Evolutionary conservation across 2,797 vertebrate species (phyloP).

Genomic region (Chelonia mydas): DNA sequence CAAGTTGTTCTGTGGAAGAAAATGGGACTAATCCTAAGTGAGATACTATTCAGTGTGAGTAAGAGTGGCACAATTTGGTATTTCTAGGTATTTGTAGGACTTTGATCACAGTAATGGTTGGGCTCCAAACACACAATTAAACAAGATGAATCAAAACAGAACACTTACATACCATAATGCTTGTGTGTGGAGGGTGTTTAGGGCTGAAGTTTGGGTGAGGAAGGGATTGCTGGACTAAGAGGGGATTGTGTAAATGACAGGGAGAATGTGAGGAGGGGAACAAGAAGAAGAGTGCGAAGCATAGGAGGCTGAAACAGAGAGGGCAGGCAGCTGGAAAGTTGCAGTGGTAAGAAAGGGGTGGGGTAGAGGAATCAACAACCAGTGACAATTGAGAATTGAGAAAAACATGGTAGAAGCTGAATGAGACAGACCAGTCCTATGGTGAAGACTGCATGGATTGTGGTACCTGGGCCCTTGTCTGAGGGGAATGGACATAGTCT

Average conservation of each 20-base stretch:
- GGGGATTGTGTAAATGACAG: not conserved
- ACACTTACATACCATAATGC: not conserved
- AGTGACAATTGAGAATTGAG: not conserved
- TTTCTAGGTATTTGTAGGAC: not conserved
- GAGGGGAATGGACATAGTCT: not conserved
- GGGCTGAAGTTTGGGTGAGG: not conserved
- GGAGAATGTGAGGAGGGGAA: not conserved
- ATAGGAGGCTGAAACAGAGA: not conserved
- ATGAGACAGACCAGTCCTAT: not conserved
- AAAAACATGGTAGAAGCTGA: not conserved
- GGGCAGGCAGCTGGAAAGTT: not conserved
- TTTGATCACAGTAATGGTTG: not conserved
- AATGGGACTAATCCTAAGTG: not conserved
- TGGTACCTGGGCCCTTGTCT: not conserved
- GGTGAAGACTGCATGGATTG: not conserved
- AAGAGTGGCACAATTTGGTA: not conserved
- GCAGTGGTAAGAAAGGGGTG: not conserved
- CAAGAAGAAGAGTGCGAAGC: not conserved
- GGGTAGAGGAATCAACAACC: accelerated
- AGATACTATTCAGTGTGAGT: not conserved
- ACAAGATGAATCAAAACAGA: not conserved
- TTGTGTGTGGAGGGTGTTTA: not conserved
- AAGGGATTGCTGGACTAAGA: not conserved
- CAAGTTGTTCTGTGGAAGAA: not conserved
- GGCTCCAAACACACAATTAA: not conserved